phyloP scores from a whole-genome alignment of 2,888 invertebrate genomes.

The Melinaea menophilus region DNA sequence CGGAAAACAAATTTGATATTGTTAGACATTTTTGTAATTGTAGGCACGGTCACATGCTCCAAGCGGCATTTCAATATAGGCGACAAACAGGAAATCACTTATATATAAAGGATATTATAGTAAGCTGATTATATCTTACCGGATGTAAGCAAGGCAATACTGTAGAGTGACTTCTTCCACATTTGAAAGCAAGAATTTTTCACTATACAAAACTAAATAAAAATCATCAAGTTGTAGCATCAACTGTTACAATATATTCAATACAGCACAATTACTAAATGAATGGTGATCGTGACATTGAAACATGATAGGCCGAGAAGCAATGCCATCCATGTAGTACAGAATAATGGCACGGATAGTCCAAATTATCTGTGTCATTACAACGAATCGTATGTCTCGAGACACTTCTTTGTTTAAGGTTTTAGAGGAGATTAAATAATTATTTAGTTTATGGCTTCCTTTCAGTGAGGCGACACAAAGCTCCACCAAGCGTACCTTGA shows the following conservation, averaged over 20 bases:
- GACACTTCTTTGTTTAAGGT: conserved; percentile 6
- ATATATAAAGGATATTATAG: conserved; percentile 73
- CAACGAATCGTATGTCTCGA: neutral
- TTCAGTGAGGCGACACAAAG: conserved; percentile 48
- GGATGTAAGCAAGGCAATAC: conserved; percentile 78
- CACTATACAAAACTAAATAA: conserved; percentile 77
- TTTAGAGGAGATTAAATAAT: conserved; percentile 11
- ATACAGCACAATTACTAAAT: conserved; percentile 73
- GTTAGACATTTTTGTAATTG: conserved; percentile 14
- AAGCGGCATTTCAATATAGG: conserved; percentile 68
- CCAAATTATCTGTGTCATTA: conserved; percentile 28
- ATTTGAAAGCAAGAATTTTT: conserved; percentile 76
- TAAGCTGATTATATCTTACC: conserved; percentile 78
- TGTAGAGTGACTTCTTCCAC: conserved; percentile 78
- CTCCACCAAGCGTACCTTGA: conserved; percentile 52
- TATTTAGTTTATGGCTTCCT: conserved; percentile 37
- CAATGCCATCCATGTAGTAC: conserved; percentile 43
- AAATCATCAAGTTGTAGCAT: conserved; percentile 75
- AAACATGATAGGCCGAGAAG: conserved; percentile 51
- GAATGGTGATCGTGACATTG: conserved; percentile 60
- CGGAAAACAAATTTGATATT: conserved; percentile 30
- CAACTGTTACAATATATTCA: conserved; percentile 66
- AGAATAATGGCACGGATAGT: conserved; percentile 26
- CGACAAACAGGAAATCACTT: conserved; percentile 68
- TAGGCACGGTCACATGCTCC: conserved; percentile 27